Conservation (phyloP, 2,888 invertebrate species). For the Balanococcus diminutus region DNA sequence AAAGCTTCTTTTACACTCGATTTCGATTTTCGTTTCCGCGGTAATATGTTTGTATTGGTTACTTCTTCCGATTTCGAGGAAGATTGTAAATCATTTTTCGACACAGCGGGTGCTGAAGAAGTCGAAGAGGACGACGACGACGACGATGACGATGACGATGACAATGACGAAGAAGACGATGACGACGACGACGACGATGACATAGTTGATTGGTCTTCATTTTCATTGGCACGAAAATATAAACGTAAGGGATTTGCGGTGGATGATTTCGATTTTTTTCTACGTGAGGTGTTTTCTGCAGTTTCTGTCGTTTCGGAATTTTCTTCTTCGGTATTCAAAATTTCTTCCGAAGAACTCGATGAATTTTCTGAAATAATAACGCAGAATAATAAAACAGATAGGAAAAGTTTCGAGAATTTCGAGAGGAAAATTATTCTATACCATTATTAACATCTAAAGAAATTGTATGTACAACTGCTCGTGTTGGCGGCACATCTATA, state of each 20-base stretch:
- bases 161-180: background rate
- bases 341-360: background rate
- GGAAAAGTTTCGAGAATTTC: too few relatives aligned
- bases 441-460: background rate
- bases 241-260: background rate
- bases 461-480: background rate
- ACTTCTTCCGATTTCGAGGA: background rate
- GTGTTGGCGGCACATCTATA: background rate
- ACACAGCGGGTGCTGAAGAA: background rate
- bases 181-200: background rate
- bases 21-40: conserved; percentile 37
- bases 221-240: background rate
- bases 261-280: background rate
- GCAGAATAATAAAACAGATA: background rate
- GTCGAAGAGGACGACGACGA: background rate
- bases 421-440: background rate
- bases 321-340: background rate
- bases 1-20: background rate
- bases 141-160: conserved; percentile 30
- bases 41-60: background rate
- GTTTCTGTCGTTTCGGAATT: background rate
- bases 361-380: background rate
- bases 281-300: background rate
- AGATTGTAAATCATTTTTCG: background rate
- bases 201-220: background rate